Evolutionary conservation across 2,797 vertebrate species (phyloP).

Genomic region (Tauraco hartlaubi): DNA sequence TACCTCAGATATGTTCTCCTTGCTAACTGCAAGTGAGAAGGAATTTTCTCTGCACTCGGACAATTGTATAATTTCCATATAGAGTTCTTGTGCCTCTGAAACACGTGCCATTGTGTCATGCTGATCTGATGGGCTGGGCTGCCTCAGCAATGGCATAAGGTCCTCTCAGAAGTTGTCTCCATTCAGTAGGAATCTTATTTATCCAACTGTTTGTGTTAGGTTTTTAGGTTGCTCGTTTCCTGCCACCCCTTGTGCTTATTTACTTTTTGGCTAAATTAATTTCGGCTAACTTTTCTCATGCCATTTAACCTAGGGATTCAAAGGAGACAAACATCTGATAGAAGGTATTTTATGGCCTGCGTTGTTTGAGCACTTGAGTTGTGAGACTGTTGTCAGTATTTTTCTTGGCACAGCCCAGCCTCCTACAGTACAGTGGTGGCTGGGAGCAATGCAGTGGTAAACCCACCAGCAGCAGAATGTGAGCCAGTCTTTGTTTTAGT

Average conservation of each 20-base stretch:
- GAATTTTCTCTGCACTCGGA: fast-evolving
- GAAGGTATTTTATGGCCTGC: conserved; percentile 25
- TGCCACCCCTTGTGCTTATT: conserved; percentile 1
- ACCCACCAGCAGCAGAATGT: conserved; percentile 16
- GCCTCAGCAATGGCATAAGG: neutral
- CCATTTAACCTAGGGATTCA: conserved; percentile 21
- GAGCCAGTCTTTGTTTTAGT: conserved; percentile 47
- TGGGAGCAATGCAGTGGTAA: conserved; percentile 39
- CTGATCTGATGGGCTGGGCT: neutral
- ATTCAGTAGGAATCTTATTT: neutral
- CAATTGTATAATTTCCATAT: neutral
- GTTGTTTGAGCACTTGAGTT: conserved; percentile 28
- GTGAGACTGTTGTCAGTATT: conserved; percentile 50
- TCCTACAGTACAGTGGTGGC: conserved; percentile 11
- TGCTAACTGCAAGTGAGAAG: neutral
- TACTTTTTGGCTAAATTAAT: conserved; percentile 62
- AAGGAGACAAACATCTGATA: conserved; percentile 30
- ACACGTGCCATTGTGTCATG: fast-evolving
- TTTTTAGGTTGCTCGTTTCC: neutral
- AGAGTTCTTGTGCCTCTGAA: neutral
- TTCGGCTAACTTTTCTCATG: conserved; percentile 52
- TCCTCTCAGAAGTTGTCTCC: neutral
- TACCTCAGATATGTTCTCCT: neutral
- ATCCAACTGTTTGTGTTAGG: neutral
- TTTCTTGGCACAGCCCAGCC: conserved; percentile 23